Conservation (phyloP, 1,140 invertebrate species). For the Drosophila subobscura region DNA sequence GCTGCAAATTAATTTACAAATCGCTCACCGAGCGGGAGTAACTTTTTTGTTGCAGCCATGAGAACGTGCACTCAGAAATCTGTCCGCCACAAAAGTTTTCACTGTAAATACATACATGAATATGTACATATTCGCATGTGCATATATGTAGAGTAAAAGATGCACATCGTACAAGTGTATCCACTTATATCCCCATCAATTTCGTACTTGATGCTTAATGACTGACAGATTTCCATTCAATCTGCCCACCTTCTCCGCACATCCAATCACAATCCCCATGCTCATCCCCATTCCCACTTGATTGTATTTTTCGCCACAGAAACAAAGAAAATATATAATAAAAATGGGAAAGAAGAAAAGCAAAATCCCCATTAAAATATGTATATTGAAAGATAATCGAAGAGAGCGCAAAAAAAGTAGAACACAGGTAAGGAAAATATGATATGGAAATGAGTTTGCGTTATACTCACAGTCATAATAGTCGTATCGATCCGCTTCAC, state of each 20-base stretch:
- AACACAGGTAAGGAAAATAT: conserved; percentile 23
- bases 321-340: conserved; percentile 5
- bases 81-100: too few species aligned
- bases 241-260: too few species aligned
- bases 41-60: too few species aligned
- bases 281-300: too few species aligned
- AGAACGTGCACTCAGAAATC: too few species aligned
- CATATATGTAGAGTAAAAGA: too few species aligned
- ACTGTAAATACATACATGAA: too few species aligned
- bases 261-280: too few species aligned
- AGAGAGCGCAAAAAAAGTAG: conserved; percentile 3
- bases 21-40: too few species aligned
- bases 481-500: conserved; percentile 78
- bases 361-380: conserved; percentile 2
- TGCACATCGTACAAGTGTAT: not conserved
- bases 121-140: too few species aligned
- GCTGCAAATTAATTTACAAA: too few species aligned
- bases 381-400: conserved; percentile 2
- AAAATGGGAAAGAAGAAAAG: not conserved
- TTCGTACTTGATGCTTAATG: conserved; percentile 13
- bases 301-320: not conserved
- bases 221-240: conserved; percentile 10
- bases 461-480: conserved; percentile 82
- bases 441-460: conserved; percentile 45
- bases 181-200: conserved; percentile 5